Evolutionary conservation across 2,888 invertebrate species (phyloP).

Genomic region (Cryptocheilus praepositus): DNA sequence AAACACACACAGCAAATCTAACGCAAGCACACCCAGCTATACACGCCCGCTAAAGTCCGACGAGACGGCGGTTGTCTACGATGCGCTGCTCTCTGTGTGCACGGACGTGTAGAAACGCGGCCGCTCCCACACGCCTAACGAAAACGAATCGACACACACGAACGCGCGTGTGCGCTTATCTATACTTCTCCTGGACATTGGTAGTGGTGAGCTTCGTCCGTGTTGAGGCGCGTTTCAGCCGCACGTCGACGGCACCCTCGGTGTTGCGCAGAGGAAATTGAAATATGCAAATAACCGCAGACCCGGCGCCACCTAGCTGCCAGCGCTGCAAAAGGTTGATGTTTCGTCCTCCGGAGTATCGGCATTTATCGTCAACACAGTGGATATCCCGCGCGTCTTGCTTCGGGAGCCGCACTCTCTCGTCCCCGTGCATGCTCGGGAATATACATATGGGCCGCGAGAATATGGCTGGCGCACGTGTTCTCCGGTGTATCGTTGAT

Average conservation of each 20-base stretch:
- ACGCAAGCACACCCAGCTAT: not conserved
- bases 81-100: too few relatives aligned
- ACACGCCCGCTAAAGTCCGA: not conserved
- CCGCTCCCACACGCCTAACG: not conserved
- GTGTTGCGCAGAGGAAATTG: conserved; percentile 66
- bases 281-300: conserved; percentile 69
- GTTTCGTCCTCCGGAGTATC: conserved; percentile 48
- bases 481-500: conserved; percentile 11
- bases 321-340: conserved; percentile 42
- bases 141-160: conserved; percentile 13
- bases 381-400: conserved; percentile 30
- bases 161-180: conserved; percentile 13
- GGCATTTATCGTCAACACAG: conserved; percentile 49
- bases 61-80: not conserved
- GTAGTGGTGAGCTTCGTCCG: not conserved
- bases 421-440: conserved; percentile 15
- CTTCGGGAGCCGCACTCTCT: conserved; percentile 26
- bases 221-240: conserved; percentile 24
- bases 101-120: too few relatives aligned
- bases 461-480: too few relatives aligned
- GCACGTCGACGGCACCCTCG: conserved; percentile 50
- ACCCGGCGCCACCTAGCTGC: conserved; percentile 52
- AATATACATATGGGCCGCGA: too few relatives aligned
- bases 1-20: conserved; percentile 12
- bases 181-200: conserved; percentile 11